These are phyloP conservation scores for Cotesia glomerata DNA, from an alignment of 1,140 invertebrate species.

Conservation along the genomic window DNA sequence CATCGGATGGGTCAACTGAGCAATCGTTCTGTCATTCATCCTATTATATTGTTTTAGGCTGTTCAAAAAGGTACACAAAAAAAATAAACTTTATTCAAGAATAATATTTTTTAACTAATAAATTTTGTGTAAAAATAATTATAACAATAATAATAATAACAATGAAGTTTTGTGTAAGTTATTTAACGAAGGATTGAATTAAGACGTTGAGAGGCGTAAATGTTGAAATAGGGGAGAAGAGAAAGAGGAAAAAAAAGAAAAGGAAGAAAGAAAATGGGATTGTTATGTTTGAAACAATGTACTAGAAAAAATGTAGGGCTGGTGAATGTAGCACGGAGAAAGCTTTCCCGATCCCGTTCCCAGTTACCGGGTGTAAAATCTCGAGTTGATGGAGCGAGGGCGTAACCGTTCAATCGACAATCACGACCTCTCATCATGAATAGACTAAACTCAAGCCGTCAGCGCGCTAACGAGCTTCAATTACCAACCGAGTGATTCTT, in stretches of 20 bases:
- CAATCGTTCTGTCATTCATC: background rate
- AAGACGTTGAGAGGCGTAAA: too few relatives aligned
- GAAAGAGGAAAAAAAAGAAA: too few relatives aligned
- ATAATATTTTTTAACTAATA: background rate
- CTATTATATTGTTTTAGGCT: background rate
- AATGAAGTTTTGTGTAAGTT: too few relatives aligned
- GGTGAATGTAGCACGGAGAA: too few relatives aligned
- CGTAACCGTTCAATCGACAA: slow-evolving; percentile 7
- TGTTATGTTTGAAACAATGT: background rate
- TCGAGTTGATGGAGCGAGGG: background rate
- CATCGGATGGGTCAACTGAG: background rate
- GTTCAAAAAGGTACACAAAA: too few relatives aligned
- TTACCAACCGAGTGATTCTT: slow-evolving; percentile 9
- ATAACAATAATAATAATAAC: too few relatives aligned
- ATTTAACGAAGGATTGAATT: too few relatives aligned
- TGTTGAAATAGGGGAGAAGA: too few relatives aligned
- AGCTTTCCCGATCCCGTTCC: too few relatives aligned
- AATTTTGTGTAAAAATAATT: too few relatives aligned
- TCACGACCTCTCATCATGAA: slow-evolving; percentile 1
- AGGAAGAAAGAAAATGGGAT: background rate
- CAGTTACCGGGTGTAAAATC: background rate
- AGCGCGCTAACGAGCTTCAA: slow-evolving; percentile 3
- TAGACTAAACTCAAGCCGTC: background rate
- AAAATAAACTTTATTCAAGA: background rate
- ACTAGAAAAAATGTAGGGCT: too few relatives aligned